Percentiles rank a stretch among this genome's conserved stretches.
phyloP scores from a whole-genome alignment of 2,888 invertebrate species.

The Agrotis ipsilon region DNA sequence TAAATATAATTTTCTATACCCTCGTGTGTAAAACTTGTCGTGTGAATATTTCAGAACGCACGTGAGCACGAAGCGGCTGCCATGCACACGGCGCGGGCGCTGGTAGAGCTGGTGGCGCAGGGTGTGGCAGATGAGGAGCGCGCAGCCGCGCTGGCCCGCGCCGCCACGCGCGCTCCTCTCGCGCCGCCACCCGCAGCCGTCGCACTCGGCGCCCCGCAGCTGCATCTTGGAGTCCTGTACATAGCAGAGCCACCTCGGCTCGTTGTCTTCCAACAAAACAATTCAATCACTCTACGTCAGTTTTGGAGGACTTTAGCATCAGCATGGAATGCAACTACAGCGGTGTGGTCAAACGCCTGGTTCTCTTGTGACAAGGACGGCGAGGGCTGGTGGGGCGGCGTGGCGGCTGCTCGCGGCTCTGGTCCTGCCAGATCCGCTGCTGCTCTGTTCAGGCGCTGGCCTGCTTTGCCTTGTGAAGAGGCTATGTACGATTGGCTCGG shows the following conservation, averaged over 20 bases:
- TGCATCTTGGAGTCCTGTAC: slow-evolving; percentile 88
- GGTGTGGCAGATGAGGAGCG: slow-evolving; percentile 83
- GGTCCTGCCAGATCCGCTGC: slow-evolving; percentile 90
- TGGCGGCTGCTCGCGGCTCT: slow-evolving; percentile 84
- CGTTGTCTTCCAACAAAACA: slow-evolving; percentile 88
- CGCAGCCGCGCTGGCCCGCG: slow-evolving; percentile 84
- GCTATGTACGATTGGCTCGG: slow-evolving; percentile 93
- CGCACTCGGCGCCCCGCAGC: slow-evolving; percentile 88
- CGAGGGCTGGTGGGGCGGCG: slow-evolving; percentile 87
- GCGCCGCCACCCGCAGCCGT: slow-evolving; percentile 85
- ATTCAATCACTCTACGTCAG: slow-evolving; percentile 87
- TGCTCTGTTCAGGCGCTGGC: slow-evolving; percentile 91
- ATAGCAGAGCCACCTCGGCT: slow-evolving; percentile 83
- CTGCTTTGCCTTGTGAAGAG: slow-evolving; percentile 94
- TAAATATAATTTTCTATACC: not conserved
- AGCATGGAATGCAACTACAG: slow-evolving; percentile 87
- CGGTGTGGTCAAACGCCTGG: slow-evolving; percentile 88
- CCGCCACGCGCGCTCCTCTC: slow-evolving; percentile 84
- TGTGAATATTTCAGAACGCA: slow-evolving; percentile 75
- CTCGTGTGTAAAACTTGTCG: not conserved
- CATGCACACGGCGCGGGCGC: slow-evolving; percentile 85
- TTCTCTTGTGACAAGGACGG: slow-evolving; percentile 83
- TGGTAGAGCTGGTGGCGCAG: slow-evolving; percentile 86
- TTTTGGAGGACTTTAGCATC: slow-evolving; percentile 90
- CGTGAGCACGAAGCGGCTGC: slow-evolving; percentile 86